Percentiles rank a stretch among this genome's conserved stretches.
These are phyloP conservation scores for Syritta pipiens DNA, from an alignment of 2,888 invertebrate genomes.

Conservation along the genomic window DNA sequence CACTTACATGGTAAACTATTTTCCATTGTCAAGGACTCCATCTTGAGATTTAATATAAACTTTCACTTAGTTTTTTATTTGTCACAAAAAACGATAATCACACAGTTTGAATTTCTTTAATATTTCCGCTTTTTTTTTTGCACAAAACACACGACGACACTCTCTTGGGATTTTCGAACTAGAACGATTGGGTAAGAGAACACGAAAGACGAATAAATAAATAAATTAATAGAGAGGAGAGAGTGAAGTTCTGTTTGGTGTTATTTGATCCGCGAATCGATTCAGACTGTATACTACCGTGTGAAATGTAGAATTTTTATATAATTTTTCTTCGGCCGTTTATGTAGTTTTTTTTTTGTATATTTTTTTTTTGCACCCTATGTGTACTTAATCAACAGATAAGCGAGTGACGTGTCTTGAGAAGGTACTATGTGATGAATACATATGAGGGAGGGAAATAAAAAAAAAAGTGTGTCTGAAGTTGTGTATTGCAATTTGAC, in stretches of 20 bases:
- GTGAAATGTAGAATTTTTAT: conserved; percentile 50
- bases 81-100: too few relatives aligned
- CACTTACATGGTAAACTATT: conserved; percentile 50
- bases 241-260: conserved; percentile 13
- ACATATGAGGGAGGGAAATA: not conserved
- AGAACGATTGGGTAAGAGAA: too few relatives aligned
- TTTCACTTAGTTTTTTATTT: too few relatives aligned
- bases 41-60: conserved; percentile 7
- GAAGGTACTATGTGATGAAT: too few relatives aligned
- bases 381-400: conserved; percentile 48
- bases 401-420: conserved; percentile 35
- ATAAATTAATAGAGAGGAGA: not conserved
- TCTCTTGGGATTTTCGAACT: too few relatives aligned
- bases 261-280: conserved; percentile 60
- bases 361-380: conserved; percentile 29
- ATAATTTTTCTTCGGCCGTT: conserved; percentile 29
- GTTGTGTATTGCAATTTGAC: conserved; percentile 34
- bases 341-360: not conserved
- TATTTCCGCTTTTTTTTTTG: too few relatives aligned
- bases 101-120: too few relatives aligned
- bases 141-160: too few relatives aligned
- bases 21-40: conserved; percentile 3
- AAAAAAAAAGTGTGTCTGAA: not conserved
- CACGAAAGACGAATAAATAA: too few relatives aligned
- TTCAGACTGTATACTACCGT: conserved; percentile 26